phyloP scores from a whole-genome alignment of 1,140 invertebrate genomes.

The Brachionus rotundiformis region DNA sequence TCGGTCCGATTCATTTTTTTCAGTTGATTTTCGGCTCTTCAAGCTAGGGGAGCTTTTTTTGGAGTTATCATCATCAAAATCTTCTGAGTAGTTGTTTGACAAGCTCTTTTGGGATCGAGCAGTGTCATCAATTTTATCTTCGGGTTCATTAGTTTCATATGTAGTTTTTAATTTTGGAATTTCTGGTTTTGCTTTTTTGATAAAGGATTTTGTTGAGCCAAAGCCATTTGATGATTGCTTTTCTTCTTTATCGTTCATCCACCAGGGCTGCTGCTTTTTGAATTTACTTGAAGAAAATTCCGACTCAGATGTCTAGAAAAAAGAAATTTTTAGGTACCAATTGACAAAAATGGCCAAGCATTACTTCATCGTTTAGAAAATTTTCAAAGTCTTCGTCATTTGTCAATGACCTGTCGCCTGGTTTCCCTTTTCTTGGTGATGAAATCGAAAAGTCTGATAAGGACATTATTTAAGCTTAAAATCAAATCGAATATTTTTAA shows the following conservation, averaged over 20 bases:
- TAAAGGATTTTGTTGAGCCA: conserved; percentile 7
- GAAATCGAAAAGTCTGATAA: conserved; percentile 28
- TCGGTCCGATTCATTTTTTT: neutral
- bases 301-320: conserved; percentile 4
- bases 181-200: conserved; percentile 1
- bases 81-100: neutral
- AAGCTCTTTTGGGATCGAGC: neutral
- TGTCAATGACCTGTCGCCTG: neutral
- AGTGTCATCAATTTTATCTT: neutral
- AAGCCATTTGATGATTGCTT: neutral
- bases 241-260: conserved; percentile 20
- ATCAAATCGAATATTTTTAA: neutral
- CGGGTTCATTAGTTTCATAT: neutral
- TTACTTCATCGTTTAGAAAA: conserved; percentile 20
- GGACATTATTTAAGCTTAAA: neutral
- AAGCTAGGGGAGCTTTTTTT: neutral
- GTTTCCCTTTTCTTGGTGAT: neutral
- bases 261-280: conserved; percentile 28
- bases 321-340: neutral
- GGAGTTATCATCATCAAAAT: neutral
- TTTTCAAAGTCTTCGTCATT: conserved; percentile 42
- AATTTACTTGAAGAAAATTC: conserved; percentile 10
- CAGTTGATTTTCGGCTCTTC: neutral
- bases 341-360: no score
- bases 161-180: neutral